These are phyloP conservation scores for Callionymus lyra DNA, from an alignment of 2,113 vertebrate genomes.

Conservation along the genomic window DNA sequence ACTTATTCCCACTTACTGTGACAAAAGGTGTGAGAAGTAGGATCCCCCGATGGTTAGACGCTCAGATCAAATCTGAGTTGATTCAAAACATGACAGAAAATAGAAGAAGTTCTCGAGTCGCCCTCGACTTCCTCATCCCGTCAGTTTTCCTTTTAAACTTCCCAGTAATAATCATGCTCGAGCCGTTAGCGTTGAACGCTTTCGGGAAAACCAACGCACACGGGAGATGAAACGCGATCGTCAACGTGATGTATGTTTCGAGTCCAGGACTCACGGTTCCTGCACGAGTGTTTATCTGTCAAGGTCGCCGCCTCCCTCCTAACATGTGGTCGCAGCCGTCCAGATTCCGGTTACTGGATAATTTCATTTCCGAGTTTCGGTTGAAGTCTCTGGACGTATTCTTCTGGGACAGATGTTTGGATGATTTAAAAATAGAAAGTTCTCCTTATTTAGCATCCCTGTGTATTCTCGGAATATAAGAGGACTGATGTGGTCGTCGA, in stretches of 20 bases:
- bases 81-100: too few relatives aligned
- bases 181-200: too few relatives aligned
- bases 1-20: too few relatives aligned
- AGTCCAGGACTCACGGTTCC: neutral
- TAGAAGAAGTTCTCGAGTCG: too few relatives aligned
- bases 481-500: conserved; percentile 33
- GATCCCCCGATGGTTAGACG: too few relatives aligned
- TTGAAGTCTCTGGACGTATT: conserved; percentile 40
- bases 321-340: conserved; percentile 42
- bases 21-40: too few relatives aligned
- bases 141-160: conserved; percentile 2
- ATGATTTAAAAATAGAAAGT: conserved; percentile 42
- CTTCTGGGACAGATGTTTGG: conserved; percentile 22
- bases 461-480: conserved; percentile 41
- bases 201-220: too few relatives aligned
- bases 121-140: conserved; percentile 19
- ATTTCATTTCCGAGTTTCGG: conserved; percentile 42
- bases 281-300: conserved; percentile 12
- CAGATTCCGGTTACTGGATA: conserved; percentile 29
- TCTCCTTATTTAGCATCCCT: conserved; percentile 22
- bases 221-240: too few relatives aligned
- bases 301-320: conserved; percentile 13
- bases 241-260: too few relatives aligned
- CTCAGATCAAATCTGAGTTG: too few relatives aligned
- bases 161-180: too few relatives aligned